Conservation (phyloP, 2,113 vertebrate species). For the Istiophorus platypterus region DNA sequence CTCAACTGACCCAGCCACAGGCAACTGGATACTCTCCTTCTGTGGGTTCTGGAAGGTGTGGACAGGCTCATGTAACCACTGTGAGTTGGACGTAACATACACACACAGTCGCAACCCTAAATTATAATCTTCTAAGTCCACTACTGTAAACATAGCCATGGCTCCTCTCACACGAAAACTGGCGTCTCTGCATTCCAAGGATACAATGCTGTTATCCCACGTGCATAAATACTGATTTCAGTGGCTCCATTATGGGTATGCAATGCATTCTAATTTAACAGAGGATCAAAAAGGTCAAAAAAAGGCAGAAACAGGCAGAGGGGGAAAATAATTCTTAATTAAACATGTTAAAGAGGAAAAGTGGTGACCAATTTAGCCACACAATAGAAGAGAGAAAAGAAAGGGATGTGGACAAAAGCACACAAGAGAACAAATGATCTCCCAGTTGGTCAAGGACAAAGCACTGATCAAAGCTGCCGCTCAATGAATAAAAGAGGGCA, state of each 20-base stretch:
- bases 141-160: slow-evolving; percentile 48
- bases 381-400: slow-evolving; percentile 32
- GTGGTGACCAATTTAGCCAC: not conserved
- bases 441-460: slow-evolving; percentile 38
- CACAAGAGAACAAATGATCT: slow-evolving; percentile 27
- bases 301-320: not conserved
- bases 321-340: not conserved
- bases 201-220: slow-evolving; percentile 27
- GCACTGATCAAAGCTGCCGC: slow-evolving; percentile 11
- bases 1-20: slow-evolving; percentile 48
- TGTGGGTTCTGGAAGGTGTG: slow-evolving; percentile 65
- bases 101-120: slow-evolving; percentile 29
- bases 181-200: slow-evolving; percentile 58
- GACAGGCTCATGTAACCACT: slow-evolving; percentile 62
- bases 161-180: slow-evolving; percentile 40
- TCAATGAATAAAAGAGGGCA: slow-evolving; percentile 17
- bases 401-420: slow-evolving; percentile 44
- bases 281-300: not conserved
- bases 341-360: not conserved
- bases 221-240: slow-evolving; percentile 11
- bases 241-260: slow-evolving; percentile 12
- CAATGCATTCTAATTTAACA: not conserved
- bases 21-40: slow-evolving; percentile 68
- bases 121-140: slow-evolving; percentile 39
- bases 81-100: slow-evolving; percentile 56